Conservation (phyloP, 2,113 vertebrate species). For the Brachionichthys hirsutus region DNA sequence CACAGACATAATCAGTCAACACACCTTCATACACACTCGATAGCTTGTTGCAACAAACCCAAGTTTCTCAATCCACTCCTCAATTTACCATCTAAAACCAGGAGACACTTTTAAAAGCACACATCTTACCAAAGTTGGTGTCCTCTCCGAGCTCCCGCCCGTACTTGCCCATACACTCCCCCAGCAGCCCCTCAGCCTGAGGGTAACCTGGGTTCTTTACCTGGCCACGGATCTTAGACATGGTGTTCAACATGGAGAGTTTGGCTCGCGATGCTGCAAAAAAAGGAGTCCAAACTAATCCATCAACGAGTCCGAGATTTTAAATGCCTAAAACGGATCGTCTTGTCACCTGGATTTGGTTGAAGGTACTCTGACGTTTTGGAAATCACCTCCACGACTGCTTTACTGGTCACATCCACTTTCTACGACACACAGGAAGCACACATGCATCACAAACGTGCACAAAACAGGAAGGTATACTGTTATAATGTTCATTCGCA, state of each 20-base stretch:
- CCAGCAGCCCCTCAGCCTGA: slow-evolving; percentile 92
- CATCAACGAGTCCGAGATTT: background rate
- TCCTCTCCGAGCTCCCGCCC: slow-evolving; percentile 95
- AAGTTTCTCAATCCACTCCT: background rate
- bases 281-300: background rate
- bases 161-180: slow-evolving; percentile 93
- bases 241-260: slow-evolving; percentile 95
- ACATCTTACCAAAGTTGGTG: slow-evolving; percentile 91
- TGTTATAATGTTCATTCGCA: background rate
- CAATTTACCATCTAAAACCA: background rate
- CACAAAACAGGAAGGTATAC: background rate
- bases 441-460: background rate
- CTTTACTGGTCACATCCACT: slow-evolving; percentile 97
- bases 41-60: slow-evolving; percentile 2
- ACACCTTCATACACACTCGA: background rate
- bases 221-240: slow-evolving; percentile 98
- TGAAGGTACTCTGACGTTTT: slow-evolving; percentile 98
- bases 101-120: background rate
- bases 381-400: slow-evolving; percentile 90
- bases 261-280: slow-evolving; percentile 94
- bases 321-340: background rate
- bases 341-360: slow-evolving; percentile 91
- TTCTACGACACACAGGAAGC: slow-evolving; percentile 79
- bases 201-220: slow-evolving; percentile 97
- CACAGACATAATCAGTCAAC: background rate